Base-by-base conservation (phyloP, 2,888 invertebrate species). In the Dorcus hopei region DNA sequence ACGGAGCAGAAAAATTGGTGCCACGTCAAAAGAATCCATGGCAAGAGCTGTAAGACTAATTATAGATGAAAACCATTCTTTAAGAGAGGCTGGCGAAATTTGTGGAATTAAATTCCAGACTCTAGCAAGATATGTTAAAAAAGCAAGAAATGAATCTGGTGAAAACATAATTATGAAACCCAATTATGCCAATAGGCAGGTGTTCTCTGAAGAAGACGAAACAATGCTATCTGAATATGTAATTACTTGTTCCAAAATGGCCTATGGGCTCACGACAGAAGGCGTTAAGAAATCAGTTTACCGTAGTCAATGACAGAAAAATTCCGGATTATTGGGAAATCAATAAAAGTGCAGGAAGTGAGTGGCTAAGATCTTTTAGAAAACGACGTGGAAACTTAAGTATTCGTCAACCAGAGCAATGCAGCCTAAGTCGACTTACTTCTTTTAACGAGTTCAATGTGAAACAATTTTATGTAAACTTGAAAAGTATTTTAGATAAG, bases 201-300 rank as follows among this genome's bases (percentile, higher is more conserved):
- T 56, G 14, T 56, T 56, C 19, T 43, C 38, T 6, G 38, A 50
- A 14, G 56, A 50, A 50, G 40, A 56, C 8, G 56, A 56, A 56
- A 3, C 16, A 6, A 33, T 45, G 40, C 19, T 38, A 26, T 47
- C 57, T 19, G 23, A 52, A 1, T 57, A 57, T 48, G 38, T 57
- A 26, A 8, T 41, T 40, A 57, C 49, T 9, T 57, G 52, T 38
- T 43, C 50, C 14, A 40, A 48, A 53, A 57, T 57, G 57, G 49
- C 48, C 19, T 57, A 57, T 38, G 57, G 57, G 19, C 45, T 57
- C 42, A 52, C 52, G 23, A 57, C 52, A 49, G 49, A 38, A 19
- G 49, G 45, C 59, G 33, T 50, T 38, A 58, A 47, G 58, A 49
- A 41, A 11, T 45, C 65, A 19, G 63, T 62, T 59, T 62, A 62